Evolutionary conservation across 2,797 vertebrate species (phyloP).

Genomic region (Anolis apletophallus): DNA sequence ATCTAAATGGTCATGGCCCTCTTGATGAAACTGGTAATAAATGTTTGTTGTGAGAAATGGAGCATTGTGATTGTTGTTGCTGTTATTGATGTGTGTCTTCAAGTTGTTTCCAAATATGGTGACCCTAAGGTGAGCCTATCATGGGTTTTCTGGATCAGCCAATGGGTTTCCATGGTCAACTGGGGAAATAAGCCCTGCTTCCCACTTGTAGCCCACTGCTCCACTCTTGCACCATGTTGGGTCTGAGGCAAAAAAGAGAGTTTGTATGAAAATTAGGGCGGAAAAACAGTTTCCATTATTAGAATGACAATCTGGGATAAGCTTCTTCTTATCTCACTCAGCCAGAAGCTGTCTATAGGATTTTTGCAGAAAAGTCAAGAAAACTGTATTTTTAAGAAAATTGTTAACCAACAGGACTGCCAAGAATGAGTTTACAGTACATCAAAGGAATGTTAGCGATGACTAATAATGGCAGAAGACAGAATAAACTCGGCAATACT

Average conservation of each 20-base stretch:
- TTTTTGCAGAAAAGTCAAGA: not conserved
- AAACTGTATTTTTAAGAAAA: slow-evolving; percentile 1
- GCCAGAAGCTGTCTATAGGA: not conserved
- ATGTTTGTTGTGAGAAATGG: not conserved
- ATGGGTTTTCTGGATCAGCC: too few species aligned
- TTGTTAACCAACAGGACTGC: not conserved
- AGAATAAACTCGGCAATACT: not conserved
- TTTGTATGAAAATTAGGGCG: not conserved
- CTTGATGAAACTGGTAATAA: not conserved
- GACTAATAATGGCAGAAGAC: not conserved
- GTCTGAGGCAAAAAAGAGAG: not conserved
- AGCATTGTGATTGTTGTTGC: too few species aligned
- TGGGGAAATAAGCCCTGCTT: too few species aligned
- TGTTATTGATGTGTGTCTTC: too few species aligned
- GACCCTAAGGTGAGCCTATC: too few species aligned
- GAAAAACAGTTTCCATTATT: not conserved
- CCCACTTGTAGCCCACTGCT: too few species aligned
- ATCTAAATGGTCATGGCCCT: not conserved
- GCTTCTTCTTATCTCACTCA: not conserved
- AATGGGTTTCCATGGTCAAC: too few species aligned
- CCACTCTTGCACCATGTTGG: too few species aligned
- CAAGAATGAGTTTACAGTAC: not conserved
- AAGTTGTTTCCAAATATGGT: too few species aligned
- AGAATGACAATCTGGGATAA: not conserved
- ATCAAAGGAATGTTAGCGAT: not conserved